Evolutionary conservation across 2,113 vertebrate genomes (phyloP).

Genomic region (Dipodomys merriami): DNA sequence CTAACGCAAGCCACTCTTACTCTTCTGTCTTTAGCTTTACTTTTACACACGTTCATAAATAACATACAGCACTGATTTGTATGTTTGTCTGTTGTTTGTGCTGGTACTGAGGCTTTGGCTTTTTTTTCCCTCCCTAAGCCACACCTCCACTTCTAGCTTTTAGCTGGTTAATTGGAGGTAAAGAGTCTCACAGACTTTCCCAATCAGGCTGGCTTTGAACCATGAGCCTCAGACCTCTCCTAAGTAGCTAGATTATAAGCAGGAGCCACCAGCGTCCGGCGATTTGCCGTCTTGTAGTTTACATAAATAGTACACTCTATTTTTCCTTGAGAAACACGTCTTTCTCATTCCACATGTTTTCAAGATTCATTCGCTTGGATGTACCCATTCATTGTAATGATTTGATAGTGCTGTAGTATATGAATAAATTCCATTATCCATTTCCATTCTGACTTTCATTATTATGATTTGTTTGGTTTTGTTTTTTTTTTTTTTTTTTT

Average conservation of each 20-base stretch:
- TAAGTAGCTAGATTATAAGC: no score
- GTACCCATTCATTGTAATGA: conserved; percentile 66
- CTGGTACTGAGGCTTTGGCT: no score
- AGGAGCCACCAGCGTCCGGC: no score
- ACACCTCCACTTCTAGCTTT: no score
- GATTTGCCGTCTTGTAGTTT: conserved; percentile 39
- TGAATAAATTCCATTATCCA: conserved; percentile 59
- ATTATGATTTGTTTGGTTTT: background rate
- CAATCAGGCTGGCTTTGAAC: no score
- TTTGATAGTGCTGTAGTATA: conserved; percentile 55
- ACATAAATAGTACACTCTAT: conserved; percentile 27
- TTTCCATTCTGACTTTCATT: conserved; percentile 33
- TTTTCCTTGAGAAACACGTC: conserved; percentile 62
- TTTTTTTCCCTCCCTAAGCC: no score
- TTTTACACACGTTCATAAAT: conserved; percentile 51
- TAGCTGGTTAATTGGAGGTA: no score
- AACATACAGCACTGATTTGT: conserved; percentile 57
- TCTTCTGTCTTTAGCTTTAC: conserved; percentile 31
- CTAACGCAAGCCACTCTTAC: conserved; percentile 42
- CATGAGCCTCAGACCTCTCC: no score
- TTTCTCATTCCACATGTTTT: conserved; percentile 43
- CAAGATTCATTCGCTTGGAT: conserved; percentile 63
- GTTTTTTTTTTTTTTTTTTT: background rate
- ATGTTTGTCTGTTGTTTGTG: no score
- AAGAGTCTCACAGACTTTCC: no score